These are phyloP conservation scores for Strigamia crassipes DNA, from an alignment of 2,888 invertebrate species.

Conservation along the genomic window DNA sequence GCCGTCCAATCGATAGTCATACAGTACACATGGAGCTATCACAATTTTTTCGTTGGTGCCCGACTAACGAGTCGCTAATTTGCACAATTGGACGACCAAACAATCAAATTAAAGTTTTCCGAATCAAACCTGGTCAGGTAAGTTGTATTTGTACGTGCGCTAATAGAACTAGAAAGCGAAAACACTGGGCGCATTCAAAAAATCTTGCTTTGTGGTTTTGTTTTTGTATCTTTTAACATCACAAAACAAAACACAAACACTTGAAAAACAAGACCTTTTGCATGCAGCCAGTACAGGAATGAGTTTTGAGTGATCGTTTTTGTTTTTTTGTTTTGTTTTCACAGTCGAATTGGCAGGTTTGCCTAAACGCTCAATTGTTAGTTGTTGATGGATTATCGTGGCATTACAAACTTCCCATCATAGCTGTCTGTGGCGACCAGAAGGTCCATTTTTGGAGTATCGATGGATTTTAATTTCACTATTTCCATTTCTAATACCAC, in stretches of 20 bases:
- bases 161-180: neutral
- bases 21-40: constrained; percentile 70
- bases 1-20: constrained; percentile 67
- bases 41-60: constrained; percentile 67
- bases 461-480: constrained; percentile 33
- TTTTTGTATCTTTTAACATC: too few relatives aligned
- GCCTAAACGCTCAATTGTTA: neutral
- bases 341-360: neutral
- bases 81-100: constrained; percentile 72
- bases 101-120: constrained; percentile 67
- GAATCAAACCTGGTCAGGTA: constrained; percentile 43
- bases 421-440: constrained; percentile 46
- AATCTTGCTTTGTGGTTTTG: too few relatives aligned
- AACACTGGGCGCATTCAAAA: too few relatives aligned
- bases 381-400: constrained; percentile 46
- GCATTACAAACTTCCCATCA: constrained; percentile 47
- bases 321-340: neutral
- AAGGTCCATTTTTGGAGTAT: constrained; percentile 48
- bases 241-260: too few relatives aligned
- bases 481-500: neutral
- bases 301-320: neutral
- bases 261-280: too few relatives aligned
- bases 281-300: too few relatives aligned
- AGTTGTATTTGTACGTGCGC: neutral
- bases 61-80: constrained; percentile 67